Conservation (phyloP, 2,113 vertebrate species). For the Castor canadensis region DNA sequence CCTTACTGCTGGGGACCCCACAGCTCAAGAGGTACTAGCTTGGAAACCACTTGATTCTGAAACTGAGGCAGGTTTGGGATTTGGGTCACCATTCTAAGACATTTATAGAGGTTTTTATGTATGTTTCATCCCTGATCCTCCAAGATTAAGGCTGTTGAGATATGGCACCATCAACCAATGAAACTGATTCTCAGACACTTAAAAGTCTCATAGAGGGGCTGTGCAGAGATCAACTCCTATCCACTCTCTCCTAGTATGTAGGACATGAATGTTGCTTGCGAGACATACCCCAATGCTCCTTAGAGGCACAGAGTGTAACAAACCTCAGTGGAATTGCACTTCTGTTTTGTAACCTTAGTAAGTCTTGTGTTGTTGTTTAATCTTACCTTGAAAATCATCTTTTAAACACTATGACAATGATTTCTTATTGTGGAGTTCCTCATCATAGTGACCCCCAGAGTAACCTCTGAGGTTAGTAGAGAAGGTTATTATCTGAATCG, state of each 20-base stretch:
- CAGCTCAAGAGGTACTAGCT: constrained; percentile 35
- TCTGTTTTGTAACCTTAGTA: not conserved
- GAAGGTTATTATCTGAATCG: not conserved
- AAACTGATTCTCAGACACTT: constrained; percentile 20
- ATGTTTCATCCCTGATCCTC: not conserved
- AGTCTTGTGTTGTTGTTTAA: constrained; percentile 26
- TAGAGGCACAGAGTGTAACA: not conserved
- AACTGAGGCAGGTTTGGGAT: constrained; percentile 1
- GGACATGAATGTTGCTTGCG: constrained; percentile 3
- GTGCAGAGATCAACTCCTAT: not conserved
- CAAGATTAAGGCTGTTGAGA: not conserved
- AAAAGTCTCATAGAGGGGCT: not conserved
- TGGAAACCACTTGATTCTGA: constrained; percentile 51
- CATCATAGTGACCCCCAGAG: not conserved
- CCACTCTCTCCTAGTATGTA: not conserved
- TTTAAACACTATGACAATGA: not conserved
- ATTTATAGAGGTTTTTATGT: not conserved
- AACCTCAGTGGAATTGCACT: not conserved
- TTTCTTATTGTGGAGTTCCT: constrained; percentile 38
- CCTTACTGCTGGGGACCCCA: not conserved
- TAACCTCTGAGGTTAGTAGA: not conserved
- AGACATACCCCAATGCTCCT: not conserved
- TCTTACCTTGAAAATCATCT: constrained; percentile 25
- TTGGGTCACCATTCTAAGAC: not conserved
- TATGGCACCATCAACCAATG: not conserved